phyloP scores from a whole-genome alignment of 2,797 vertebrate species.

The Rhincodon typus region DNA sequence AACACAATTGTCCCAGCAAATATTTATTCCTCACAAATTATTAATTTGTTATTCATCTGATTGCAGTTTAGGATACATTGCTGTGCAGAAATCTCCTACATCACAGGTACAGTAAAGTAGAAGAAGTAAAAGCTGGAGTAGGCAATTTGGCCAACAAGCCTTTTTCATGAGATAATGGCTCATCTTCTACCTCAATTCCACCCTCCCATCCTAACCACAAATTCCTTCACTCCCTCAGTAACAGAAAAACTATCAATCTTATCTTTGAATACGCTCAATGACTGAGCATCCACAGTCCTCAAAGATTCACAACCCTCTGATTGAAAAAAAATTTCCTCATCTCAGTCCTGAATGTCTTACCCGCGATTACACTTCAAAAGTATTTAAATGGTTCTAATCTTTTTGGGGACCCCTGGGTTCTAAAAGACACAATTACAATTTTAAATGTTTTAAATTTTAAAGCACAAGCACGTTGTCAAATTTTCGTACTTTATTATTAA shows the following conservation, averaged over 20 bases:
- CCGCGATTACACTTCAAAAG: not conserved
- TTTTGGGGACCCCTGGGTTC: not conserved
- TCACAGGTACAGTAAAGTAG: not conserved
- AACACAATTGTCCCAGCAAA: not conserved
- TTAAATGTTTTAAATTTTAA: not conserved
- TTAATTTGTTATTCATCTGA: not conserved
- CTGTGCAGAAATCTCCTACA: not conserved
- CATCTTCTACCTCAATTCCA: not conserved
- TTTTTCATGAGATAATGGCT: too few species aligned
- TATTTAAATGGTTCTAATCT: too few species aligned
- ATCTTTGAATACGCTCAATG: not conserved
- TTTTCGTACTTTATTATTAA: not conserved
- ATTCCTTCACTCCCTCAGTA: not conserved
- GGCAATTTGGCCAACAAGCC: not conserved
- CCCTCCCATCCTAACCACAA: not conserved
- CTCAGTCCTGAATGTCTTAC: not conserved
- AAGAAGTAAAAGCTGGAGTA: not conserved
- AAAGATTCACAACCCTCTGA: not conserved
- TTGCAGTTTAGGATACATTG: not conserved
- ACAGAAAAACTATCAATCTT: not conserved
- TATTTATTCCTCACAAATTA: not conserved
- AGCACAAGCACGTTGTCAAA: too few species aligned
- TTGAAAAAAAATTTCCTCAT: not conserved
- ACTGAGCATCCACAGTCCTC: not conserved
- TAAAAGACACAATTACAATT: slow-evolving; percentile 36